Conservation (phyloP, 2,888 invertebrate genomes). For the Phorcus lineatus region DNA sequence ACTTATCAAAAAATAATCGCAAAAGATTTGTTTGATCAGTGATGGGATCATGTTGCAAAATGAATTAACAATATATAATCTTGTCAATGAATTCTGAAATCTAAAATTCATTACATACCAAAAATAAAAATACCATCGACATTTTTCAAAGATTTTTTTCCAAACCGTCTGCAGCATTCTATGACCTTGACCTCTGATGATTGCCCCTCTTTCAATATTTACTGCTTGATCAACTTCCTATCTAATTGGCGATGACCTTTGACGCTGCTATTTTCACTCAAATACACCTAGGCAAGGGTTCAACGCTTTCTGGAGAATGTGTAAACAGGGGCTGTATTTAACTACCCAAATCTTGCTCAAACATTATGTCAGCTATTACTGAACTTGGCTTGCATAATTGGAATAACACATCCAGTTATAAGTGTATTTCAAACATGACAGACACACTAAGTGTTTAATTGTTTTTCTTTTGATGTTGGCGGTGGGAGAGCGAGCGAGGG, state of each 20-base stretch:
- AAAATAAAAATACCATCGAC: too few species aligned
- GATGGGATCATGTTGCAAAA: too few species aligned
- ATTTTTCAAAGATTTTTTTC: too few species aligned
- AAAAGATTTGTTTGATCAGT: too few species aligned
- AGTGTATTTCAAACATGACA: neutral
- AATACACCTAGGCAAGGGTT: neutral
- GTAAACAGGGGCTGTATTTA: neutral
- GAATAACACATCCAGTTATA: neutral
- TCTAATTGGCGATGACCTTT: neutral
- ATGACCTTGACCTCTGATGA: too few species aligned
- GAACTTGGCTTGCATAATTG: neutral
- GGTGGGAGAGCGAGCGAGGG: neutral
- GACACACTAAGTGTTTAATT: neutral
- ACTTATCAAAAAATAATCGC: too few species aligned
- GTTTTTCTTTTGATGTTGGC: neutral
- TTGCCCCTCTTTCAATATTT: too few species aligned
- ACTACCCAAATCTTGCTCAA: neutral
- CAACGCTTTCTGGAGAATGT: neutral
- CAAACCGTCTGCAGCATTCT: too few species aligned
- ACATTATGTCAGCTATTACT: constrained; percentile 5
- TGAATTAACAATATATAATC: too few species aligned
- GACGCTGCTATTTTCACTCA: neutral
- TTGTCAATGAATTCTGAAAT: neutral
- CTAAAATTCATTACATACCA: neutral
- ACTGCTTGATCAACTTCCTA: too few species aligned